Evolutionary conservation across 1,140 invertebrate genomes (phyloP).

Genomic region (Drosophila gunungcola): DNA sequence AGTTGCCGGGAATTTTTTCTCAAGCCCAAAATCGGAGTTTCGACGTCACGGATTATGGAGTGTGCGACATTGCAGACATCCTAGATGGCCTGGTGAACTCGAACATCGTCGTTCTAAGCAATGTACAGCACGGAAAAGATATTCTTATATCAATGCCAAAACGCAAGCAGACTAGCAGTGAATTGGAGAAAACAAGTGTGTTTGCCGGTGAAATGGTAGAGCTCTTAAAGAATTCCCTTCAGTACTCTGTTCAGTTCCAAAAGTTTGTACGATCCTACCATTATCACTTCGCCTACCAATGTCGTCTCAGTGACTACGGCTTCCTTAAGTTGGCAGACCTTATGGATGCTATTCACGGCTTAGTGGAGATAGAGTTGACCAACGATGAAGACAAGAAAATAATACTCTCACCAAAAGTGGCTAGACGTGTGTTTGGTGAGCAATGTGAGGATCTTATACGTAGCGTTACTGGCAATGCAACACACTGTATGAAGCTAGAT

Average conservation of each 20-base stretch:
- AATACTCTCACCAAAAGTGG: slow-evolving; percentile 68
- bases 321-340: slow-evolving; percentile 96
- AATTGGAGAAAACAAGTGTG: slow-evolving; percentile 90
- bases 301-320: slow-evolving; percentile 96
- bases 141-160: slow-evolving; percentile 89
- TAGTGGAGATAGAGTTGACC: slow-evolving; percentile 87
- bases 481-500: slow-evolving; percentile 72
- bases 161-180: slow-evolving; percentile 91
- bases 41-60: slow-evolving; percentile 92
- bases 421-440: slow-evolving; percentile 75
- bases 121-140: slow-evolving; percentile 86
- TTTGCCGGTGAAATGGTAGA: slow-evolving; percentile 89
- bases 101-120: slow-evolving; percentile 87
- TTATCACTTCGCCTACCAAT: slow-evolving; percentile 97
- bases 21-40: slow-evolving; percentile 89
- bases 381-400: slow-evolving; percentile 78
- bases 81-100: slow-evolving; percentile 90
- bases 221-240: slow-evolving; percentile 93
- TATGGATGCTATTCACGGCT: slow-evolving; percentile 95
- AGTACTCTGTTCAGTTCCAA: slow-evolving; percentile 94
- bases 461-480: slow-evolving; percentile 56
- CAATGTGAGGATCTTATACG: slow-evolving; percentile 75
- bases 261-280: slow-evolving; percentile 98
- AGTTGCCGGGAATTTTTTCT: slow-evolving; percentile 91
- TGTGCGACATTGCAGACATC: slow-evolving; percentile 91